Base-by-base conservation (phyloP, 1,140 invertebrate genomes). In the Drosophila kepulauana region DNA sequence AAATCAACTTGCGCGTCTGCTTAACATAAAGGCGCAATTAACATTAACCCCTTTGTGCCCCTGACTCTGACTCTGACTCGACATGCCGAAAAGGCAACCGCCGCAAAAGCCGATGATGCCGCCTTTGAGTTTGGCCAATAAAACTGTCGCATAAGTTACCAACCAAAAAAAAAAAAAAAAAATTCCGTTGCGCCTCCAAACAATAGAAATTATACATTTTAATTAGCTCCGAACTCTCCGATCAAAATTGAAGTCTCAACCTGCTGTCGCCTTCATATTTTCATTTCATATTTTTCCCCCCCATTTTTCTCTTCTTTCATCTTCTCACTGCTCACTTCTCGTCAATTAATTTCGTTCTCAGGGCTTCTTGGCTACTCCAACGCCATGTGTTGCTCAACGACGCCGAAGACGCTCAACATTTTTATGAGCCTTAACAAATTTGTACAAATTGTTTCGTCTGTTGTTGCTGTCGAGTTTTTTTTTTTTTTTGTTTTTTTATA, bases 11-110 rank as follows among this genome's bases (percentile, higher is more conserved):
- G 48, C 45, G 25, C 30, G 52, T 35, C 80, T 76, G 81, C 57
- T 80, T 85, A 89, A 81, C 81, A 89, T 88, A 88, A 88, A 88
- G 80, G 75, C 57, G 71, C 85, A 88, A 89, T 88, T 89, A 88
- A 78, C 84, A 75, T 88, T 88, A 88, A 88, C 84, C 84, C 84
- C 70, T 88, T 88, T 82, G 82, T 88, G 70, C 65, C 49, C 52
- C 45, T 70, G 13, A 48, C 46, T 25, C 20, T 25, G 20, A 25
- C 20, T 25, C 20, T 25, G 20, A 25, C 20, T 25, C 41, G 38
- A 10, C 33, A 16, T 75, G 59, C 65, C 65, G 49, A 75, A 25
- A 75, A 28, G 30, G 67, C 58, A 41, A 46, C 59, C 16, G 33
- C 49, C 16, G 33, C 62, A 15, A 54, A 10, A 35, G 49, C 49